Evolutionary conservation across 2,113 vertebrate genomes (phyloP), one percentile per base, ranked within the genome.

Genomic region (Cyphomyrus discorhynchus): DNA sequence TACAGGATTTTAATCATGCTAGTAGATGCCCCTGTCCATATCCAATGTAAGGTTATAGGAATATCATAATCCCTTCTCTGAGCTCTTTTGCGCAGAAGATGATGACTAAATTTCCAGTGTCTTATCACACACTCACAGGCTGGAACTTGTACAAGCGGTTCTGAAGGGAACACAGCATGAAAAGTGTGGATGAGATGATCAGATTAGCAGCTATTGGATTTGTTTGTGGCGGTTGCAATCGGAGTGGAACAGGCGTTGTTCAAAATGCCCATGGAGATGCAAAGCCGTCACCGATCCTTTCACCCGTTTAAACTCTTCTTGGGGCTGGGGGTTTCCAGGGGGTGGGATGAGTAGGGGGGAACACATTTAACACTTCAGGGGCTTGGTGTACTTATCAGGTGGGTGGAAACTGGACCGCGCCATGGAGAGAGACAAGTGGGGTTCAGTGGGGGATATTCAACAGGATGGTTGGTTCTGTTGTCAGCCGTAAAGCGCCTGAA

Each of bases 81-180:
- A 97, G 96, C 97, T 96, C 94, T 95, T 97, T 97, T 96, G 92
- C 96, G 94, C 94, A 89, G 94, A 96, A 97, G 96, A 96, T 97
- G 97, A 98, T 97, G 97, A 98, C 97, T 98, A 97, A 97, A 98
- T 98, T 97, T 97, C 96, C 97, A 98, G 96, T 98, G 97, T 98
- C 98, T 98, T 98, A 99, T 99, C 97, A 97, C 97, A 97, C 96
- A 95, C 96, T 97, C 96, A 95, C 97, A 99, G 98, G 95, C 97
- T 97, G 96, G 96, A 97, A 96, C 96, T 96, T 96, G 96, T 97
- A 97, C 95, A 97, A 97, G 96, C 95, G 96, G 95, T 96, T 97
- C 96, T 96, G 96, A 97, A 97, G 96, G 97, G 96, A 96, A 96
- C 96, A 96, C 97, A 97, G 97, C 97, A 96, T 98, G 98, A 97